phyloP scores from a whole-genome alignment of 2,888 invertebrate genomes.

The Netelia melanura region DNA sequence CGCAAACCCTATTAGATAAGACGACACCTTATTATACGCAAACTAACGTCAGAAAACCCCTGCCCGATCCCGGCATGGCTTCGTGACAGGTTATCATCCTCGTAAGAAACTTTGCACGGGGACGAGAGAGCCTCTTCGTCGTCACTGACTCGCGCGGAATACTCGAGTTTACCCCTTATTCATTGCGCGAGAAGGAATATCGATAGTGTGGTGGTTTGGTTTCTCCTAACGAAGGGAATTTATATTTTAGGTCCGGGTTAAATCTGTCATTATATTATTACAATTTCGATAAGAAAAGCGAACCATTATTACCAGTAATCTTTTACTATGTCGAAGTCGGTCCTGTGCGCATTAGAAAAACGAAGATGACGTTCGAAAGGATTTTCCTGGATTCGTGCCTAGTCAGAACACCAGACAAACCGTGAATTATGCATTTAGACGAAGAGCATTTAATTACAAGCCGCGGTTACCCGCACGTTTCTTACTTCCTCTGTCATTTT shows the following conservation, averaged over 20 bases:
- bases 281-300: too few species aligned
- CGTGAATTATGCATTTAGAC: slow-evolving; percentile 68
- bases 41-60: slow-evolving; percentile 77
- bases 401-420: slow-evolving; percentile 43
- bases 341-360: neutral
- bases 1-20: slow-evolving; percentile 84
- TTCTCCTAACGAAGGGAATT: slow-evolving; percentile 20
- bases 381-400: slow-evolving; percentile 9
- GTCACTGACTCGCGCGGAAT: slow-evolving; percentile 54
- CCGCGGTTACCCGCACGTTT: slow-evolving; percentile 63
- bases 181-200: slow-evolving; percentile 35
- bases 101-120: slow-evolving; percentile 59
- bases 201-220: slow-evolving; percentile 37
- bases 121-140: slow-evolving; percentile 54
- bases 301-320: neutral
- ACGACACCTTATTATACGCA: slow-evolving; percentile 85
- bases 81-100: slow-evolving; percentile 61
- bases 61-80: slow-evolving; percentile 64
- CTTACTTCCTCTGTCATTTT: slow-evolving; percentile 54
- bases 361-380: slow-evolving; percentile 20
- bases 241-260: neutral
- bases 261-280: slow-evolving; percentile 4
- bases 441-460: slow-evolving; percentile 76
- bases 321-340: slow-evolving; percentile 1
- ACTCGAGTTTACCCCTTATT: slow-evolving; percentile 51